Conservation (phyloP, 2,113 vertebrate genomes). For the Passer domesticus region DNA sequence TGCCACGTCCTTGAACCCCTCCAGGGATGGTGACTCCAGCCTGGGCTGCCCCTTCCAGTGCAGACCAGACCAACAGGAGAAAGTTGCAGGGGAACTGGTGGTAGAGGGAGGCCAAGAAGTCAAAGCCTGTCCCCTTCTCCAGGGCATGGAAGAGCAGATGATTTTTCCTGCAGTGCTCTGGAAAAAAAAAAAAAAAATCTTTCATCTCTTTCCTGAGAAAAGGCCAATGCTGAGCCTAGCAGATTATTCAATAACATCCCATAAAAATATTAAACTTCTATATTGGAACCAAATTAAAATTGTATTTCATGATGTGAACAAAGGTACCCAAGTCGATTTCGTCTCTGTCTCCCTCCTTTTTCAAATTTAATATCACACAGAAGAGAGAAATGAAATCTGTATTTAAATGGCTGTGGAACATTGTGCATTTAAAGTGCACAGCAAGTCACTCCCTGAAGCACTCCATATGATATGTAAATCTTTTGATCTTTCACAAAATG, state of each 20-base stretch:
- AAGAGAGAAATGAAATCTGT: constrained; percentile 73
- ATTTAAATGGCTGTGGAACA: constrained; percentile 75
- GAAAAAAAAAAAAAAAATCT: background rate
- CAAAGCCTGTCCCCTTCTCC: background rate
- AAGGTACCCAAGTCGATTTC: constrained; percentile 59
- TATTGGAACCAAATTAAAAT: constrained; percentile 65
- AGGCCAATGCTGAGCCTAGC: constrained; percentile 46
- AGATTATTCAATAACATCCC: constrained; percentile 54
- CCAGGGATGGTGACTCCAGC: background rate
- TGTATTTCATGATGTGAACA: constrained; percentile 66
- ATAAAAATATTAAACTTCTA: constrained; percentile 67
- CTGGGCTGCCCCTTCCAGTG: background rate
- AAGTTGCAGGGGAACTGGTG: background rate
- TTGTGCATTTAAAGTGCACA: constrained; percentile 78
- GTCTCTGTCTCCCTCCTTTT: constrained; percentile 44
- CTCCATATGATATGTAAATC: constrained; percentile 82
- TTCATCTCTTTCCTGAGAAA: constrained; percentile 42
- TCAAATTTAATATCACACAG: constrained; percentile 62
- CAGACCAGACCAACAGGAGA: background rate
- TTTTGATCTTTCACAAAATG: constrained; percentile 82
- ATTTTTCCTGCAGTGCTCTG: constrained; percentile 3
- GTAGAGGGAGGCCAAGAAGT: background rate
- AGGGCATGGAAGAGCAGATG: background rate
- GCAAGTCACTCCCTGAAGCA: constrained; percentile 81
- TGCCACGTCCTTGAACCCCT: background rate